These are phyloP conservation scores for Tyria jacobaeae DNA, from an alignment of 2,888 invertebrate genomes.

Conservation along the genomic window DNA sequence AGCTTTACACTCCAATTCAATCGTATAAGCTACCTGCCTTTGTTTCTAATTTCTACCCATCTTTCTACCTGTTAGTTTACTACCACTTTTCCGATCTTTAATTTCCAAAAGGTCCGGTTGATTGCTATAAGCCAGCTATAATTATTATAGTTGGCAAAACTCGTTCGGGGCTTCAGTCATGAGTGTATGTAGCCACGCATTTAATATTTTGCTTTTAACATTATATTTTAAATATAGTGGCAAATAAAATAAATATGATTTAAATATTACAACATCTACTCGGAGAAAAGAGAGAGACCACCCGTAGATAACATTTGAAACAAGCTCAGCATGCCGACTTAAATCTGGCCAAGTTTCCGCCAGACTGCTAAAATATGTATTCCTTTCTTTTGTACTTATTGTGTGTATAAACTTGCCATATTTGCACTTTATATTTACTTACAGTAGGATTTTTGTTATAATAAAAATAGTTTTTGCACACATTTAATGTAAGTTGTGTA, in stretches of 20 bases:
- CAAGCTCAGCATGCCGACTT: constrained; percentile 42
- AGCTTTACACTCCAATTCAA: no score
- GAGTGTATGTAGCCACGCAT: no score
- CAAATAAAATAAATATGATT: constrained; percentile 2
- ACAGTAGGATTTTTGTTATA: neutral
- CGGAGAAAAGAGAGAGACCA: constrained; percentile 31
- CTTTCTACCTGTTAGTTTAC: no score
- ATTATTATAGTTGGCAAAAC: neutral
- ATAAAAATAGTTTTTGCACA: no score
- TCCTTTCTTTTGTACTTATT: constrained; percentile 39
- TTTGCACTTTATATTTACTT: constrained; percentile 29
- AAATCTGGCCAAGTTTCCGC: constrained; percentile 48
- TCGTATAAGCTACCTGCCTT: no score
- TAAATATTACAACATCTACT: constrained; percentile 18
- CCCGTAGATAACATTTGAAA: constrained; percentile 45
- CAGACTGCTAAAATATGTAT: constrained; percentile 39
- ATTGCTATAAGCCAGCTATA: no score
- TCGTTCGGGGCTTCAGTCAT: no score
- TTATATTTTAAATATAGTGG: no score
- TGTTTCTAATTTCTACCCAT: no score
- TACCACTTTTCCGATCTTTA: no score
- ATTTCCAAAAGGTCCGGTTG: no score
- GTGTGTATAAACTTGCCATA: constrained; percentile 31
- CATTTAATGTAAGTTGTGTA: no score
- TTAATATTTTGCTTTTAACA: neutral